Conservation (phyloP, 1,140 invertebrate species). For the Rhyacophila brunnea region DNA sequence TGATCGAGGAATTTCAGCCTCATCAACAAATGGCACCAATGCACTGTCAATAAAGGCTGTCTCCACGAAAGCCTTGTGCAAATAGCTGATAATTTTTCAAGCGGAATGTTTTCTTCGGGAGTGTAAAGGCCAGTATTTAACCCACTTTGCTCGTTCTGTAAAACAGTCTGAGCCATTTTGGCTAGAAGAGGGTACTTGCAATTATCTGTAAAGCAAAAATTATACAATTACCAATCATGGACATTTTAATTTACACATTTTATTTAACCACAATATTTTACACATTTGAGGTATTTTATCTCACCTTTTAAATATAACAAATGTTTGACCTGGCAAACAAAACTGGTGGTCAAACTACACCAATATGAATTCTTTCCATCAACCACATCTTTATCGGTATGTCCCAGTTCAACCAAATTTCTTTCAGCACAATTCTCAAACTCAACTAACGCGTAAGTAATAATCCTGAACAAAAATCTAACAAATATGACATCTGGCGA, state of each 20-base stretch:
- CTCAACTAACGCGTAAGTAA: constrained; percentile 54
- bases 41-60: constrained; percentile 44
- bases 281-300: no score
- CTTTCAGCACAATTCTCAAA: constrained; percentile 45
- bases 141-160: constrained; percentile 52
- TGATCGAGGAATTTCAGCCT: constrained; percentile 50
- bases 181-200: constrained; percentile 50
- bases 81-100: constrained; percentile 43
- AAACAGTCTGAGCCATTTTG: constrained; percentile 49
- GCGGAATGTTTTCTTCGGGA: constrained; percentile 50
- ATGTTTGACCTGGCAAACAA: constrained; percentile 49
- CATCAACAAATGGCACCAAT: constrained; percentile 52
- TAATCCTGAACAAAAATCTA: constrained; percentile 65
- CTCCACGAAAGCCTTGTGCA: constrained; percentile 42
- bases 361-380: constrained; percentile 18
- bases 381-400: constrained; percentile 17
- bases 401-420: constrained; percentile 48
- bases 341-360: constrained; percentile 22
- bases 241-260: no score
- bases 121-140: constrained; percentile 51
- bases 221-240: not conserved
- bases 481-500: constrained; percentile 63
- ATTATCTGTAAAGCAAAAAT: constrained; percentile 40
- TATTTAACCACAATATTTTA: no score
- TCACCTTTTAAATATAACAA: constrained; percentile 53